Conservation (phyloP, 2,797 vertebrate genomes). For the Brachymystax lenok region DNA sequence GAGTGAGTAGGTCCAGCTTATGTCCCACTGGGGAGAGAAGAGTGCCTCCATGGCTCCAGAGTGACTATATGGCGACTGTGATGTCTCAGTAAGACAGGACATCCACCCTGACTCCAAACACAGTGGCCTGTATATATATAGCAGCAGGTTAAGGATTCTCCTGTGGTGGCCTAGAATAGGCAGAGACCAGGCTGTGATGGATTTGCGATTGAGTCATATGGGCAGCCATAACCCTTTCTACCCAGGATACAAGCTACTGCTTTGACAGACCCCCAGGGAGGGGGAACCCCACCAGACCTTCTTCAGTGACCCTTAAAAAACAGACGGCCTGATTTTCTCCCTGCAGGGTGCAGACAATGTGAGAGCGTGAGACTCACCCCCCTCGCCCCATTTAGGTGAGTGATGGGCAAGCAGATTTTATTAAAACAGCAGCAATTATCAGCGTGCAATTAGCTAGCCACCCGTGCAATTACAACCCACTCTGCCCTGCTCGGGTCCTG, state of each 20-base stretch:
- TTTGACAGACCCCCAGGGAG: slow-evolving; percentile 61
- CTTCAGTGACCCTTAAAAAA: slow-evolving; percentile 56
- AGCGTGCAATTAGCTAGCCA: slow-evolving; percentile 57
- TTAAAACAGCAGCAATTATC: slow-evolving; percentile 74
- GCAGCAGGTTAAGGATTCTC: not conserved
- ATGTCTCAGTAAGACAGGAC: slow-evolving; percentile 40
- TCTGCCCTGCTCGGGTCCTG: not conserved
- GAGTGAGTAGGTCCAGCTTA: slow-evolving; percentile 34
- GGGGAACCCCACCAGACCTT: slow-evolving; percentile 43
- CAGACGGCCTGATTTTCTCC: slow-evolving; percentile 38
- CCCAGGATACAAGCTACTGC: slow-evolving; percentile 29
- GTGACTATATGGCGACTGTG: slow-evolving; percentile 64
- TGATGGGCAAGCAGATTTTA: slow-evolving; percentile 67
- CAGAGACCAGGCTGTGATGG: not conserved
- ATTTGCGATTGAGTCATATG: not conserved
- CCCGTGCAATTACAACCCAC: slow-evolving; percentile 58
- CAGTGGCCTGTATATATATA: not conserved
- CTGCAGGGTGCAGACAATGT: slow-evolving; percentile 17
- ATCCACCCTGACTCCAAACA: not conserved
- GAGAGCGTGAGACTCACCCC: slow-evolving; percentile 40
- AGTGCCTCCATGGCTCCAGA: slow-evolving; percentile 65
- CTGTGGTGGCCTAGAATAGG: not conserved
- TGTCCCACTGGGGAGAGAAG: slow-evolving; percentile 58
- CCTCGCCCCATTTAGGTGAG: slow-evolving; percentile 64
- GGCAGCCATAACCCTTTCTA: not conserved